Conservation (phyloP, 2,888 invertebrate species). For the Pollenia labialis region DNA sequence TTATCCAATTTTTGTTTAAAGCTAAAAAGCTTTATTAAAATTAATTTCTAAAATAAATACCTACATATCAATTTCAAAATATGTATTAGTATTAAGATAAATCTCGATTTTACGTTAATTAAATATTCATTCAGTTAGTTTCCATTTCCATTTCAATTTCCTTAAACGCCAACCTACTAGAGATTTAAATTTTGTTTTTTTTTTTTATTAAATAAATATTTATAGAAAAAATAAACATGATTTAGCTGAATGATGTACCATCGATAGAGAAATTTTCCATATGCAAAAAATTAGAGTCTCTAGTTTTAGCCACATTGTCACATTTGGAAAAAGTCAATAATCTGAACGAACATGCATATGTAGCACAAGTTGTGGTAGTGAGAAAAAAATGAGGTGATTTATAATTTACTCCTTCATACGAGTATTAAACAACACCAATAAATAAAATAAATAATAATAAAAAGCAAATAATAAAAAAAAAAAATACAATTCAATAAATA, state of each 20-base stretch:
- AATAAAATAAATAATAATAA: slow-evolving; percentile 36
- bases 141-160: slow-evolving; percentile 4
- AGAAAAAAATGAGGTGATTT: slow-evolving; percentile 24
- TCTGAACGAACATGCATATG: slow-evolving; percentile 14
- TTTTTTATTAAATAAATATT: slow-evolving; percentile 23
- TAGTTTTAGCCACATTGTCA: slow-evolving; percentile 27
- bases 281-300: slow-evolving; percentile 9
- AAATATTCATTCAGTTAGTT: slow-evolving; percentile 61
- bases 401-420: slow-evolving; percentile 41
- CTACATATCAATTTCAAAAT: slow-evolving; percentile 54
- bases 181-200: slow-evolving; percentile 5
- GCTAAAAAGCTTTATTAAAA: slow-evolving; percentile 47
- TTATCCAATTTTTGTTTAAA: slow-evolving; percentile 15
- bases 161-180: slow-evolving; percentile 42
- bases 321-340: background rate
- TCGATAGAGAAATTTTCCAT: slow-evolving; percentile 19
- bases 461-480: slow-evolving; percentile 28
- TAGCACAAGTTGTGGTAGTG: slow-evolving; percentile 1
- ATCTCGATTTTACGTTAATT: slow-evolving; percentile 67
- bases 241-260: slow-evolving; percentile 38
- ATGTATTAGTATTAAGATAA: slow-evolving; percentile 56
- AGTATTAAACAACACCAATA: slow-evolving; percentile 36
- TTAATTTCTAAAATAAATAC: slow-evolving; percentile 39
- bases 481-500: slow-evolving; percentile 44
- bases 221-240: background rate